A percentile compares a stretch with the other conserved stretches of the same genome.
Evolutionary conservation across 1,140 invertebrate genomes (phyloP).

Genomic region (Cotesia glomerata): DNA sequence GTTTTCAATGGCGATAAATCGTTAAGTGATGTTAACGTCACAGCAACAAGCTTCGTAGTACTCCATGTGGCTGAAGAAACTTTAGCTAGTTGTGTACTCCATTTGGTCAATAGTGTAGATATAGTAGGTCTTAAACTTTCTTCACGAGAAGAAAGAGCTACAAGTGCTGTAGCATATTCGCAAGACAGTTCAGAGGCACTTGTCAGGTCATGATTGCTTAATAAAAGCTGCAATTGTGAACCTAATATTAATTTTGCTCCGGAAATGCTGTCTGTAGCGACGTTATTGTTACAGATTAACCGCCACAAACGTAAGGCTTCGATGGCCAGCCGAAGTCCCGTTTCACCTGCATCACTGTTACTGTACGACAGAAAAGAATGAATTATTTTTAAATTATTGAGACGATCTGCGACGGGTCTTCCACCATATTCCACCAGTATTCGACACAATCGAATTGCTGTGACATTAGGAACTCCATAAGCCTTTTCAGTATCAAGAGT

Average conservation of each 20-base stretch:
- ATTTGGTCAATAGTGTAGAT: constrained; percentile 48
- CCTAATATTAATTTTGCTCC: constrained; percentile 44
- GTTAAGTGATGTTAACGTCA: constrained; percentile 42
- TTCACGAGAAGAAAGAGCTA: constrained; percentile 44
- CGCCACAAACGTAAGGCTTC: constrained; percentile 57
- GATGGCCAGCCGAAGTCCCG: constrained; percentile 44
- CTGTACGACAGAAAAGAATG: constrained; percentile 51
- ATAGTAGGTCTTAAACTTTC: constrained; percentile 40
- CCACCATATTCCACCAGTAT: constrained; percentile 52
- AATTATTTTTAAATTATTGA: constrained; percentile 48
- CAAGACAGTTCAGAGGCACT: constrained; percentile 47
- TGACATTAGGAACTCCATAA: constrained; percentile 47
- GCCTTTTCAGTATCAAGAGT: constrained; percentile 37
- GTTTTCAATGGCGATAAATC: constrained; percentile 41
- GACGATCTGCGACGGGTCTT: constrained; percentile 42
- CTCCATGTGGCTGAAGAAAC: constrained; percentile 50
- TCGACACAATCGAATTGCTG: constrained; percentile 52
- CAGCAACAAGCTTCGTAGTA: constrained; percentile 48
- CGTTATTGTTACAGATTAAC: constrained; percentile 43
- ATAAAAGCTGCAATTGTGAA: constrained; percentile 48
- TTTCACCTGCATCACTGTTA: constrained; percentile 42
- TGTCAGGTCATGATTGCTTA: constrained; percentile 49
- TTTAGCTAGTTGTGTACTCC: constrained; percentile 51
- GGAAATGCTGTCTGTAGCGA: constrained; percentile 47
- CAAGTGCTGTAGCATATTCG: constrained; percentile 51